Conservation (phyloP, 1,140 invertebrate genomes). For the Mercenaria mercenaria region DNA sequence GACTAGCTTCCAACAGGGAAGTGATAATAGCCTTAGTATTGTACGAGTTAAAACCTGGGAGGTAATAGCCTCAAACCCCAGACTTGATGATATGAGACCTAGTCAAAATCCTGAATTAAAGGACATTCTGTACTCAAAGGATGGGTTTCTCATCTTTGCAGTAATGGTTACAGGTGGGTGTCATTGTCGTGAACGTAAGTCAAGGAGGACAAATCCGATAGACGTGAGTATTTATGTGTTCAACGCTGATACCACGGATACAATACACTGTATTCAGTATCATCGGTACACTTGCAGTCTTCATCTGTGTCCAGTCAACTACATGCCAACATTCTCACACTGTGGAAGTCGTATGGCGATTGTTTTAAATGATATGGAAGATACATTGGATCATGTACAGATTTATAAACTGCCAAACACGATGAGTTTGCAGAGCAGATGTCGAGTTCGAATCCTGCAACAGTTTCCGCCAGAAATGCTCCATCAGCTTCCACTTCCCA, state of each 20-base stretch:
- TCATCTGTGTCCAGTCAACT: conserved; percentile 84
- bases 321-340: conserved; percentile 84
- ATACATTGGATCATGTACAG: conserved; percentile 82
- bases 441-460: conserved; percentile 83
- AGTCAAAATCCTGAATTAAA: conserved; percentile 82
- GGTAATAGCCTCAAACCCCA: conserved; percentile 78
- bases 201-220: conserved; percentile 79
- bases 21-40: conserved; percentile 83
- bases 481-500: conserved; percentile 80
- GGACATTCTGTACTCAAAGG: conserved; percentile 82
- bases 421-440: conserved; percentile 82
- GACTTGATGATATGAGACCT: conserved; percentile 80
- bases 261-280: conserved; percentile 85
- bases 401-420: conserved; percentile 84
- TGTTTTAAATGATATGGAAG: conserved; percentile 83
- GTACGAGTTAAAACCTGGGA: conserved; percentile 80
- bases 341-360: conserved; percentile 85
- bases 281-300: conserved; percentile 83
- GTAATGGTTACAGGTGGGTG: conserved; percentile 82
- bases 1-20: conserved; percentile 82
- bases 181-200: conserved; percentile 83
- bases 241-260: conserved; percentile 82
- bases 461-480: conserved; percentile 79
- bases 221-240: conserved; percentile 84
- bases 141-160: conserved; percentile 84